A percentile compares a stretch with the other conserved stretches of the same genome.
phyloP scores from a whole-genome alignment of 2,797 vertebrate genomes.

The Limosa lapponica region DNA sequence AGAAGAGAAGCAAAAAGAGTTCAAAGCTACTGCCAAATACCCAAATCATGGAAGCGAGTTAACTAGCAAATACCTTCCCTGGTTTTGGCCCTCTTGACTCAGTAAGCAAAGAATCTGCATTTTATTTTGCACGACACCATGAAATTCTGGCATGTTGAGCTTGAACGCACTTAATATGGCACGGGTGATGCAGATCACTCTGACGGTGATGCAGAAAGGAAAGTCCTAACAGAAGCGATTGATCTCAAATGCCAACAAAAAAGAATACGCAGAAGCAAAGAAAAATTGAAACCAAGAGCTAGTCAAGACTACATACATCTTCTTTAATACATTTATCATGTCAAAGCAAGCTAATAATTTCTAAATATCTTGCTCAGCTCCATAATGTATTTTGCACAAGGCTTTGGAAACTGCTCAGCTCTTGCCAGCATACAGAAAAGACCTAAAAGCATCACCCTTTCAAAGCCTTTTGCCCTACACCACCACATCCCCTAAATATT shows the following conservation, averaged over 20 bases:
- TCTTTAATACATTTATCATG: neutral
- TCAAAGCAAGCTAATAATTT: neutral
- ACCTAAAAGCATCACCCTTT: neutral
- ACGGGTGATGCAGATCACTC: neutral
- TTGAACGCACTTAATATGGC: neutral
- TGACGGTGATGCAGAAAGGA: neutral
- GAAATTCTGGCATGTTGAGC: neutral
- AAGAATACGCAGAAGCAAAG: neutral
- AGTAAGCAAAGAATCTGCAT: neutral
- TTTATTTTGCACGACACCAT: neutral
- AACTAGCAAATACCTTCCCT: neutral
- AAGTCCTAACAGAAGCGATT: neutral
- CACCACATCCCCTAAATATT: neutral
- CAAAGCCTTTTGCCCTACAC: neutral
- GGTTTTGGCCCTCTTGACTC: neutral
- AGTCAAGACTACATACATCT: neutral
- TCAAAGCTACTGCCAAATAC: neutral
- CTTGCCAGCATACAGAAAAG: neutral
- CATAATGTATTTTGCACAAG: neutral
- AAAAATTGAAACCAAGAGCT: neutral
- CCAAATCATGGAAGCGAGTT: neutral
- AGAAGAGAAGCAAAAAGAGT: neutral
- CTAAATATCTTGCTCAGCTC: neutral
- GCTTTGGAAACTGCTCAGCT: neutral
- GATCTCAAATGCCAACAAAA: neutral